Conservation (phyloP, 2,113 vertebrate genomes). For the Rhea americana region DNA sequence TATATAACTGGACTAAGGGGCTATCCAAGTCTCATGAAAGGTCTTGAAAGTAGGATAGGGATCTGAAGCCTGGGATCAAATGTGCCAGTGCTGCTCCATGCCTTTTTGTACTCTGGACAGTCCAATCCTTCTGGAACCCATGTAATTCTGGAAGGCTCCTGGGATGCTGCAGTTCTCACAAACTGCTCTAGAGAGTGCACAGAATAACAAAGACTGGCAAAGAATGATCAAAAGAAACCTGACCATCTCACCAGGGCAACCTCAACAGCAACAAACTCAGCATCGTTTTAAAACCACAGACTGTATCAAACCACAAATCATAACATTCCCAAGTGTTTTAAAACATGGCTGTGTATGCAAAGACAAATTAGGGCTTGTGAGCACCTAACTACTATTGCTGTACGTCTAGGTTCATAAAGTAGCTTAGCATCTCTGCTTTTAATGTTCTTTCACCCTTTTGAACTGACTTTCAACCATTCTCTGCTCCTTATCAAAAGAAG, state of each 20-base stretch:
- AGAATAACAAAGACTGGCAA: neutral
- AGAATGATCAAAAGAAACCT: neutral
- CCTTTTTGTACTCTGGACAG: neutral
- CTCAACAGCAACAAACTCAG: neutral
- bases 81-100: neutral
- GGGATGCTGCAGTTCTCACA: neutral
- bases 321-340: neutral
- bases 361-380: neutral
- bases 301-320: neutral
- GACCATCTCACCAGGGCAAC: neutral
- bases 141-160: neutral
- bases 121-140: neutral
- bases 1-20: neutral
- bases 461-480: too few species aligned
- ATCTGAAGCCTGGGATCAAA: neutral
- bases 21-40: neutral
- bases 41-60: neutral
- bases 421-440: neutral
- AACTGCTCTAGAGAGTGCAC: neutral
- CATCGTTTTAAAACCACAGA: slow-evolving; percentile 17
- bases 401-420: neutral
- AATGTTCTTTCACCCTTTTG: neutral
- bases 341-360: neutral
- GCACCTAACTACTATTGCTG: neutral
- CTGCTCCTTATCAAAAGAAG: too few species aligned